Evolutionary conservation across 2,113 vertebrate species (phyloP), one percentile per base, ranked within the genome.

Genomic region (Chloropsis cyanopogon): DNA sequence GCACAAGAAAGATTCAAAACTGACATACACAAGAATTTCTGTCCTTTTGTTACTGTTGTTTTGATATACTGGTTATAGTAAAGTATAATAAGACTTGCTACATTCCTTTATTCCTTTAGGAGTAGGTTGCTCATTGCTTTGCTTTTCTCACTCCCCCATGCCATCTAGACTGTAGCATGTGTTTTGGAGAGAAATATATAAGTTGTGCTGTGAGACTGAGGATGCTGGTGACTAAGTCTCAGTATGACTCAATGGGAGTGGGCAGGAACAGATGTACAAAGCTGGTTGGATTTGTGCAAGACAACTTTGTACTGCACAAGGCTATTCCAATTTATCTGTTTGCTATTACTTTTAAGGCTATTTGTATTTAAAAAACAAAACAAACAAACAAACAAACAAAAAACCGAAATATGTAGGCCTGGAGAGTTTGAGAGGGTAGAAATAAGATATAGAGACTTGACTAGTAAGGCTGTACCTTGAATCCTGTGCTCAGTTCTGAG

Each of bases 181-280:
- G 84, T 87, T 90, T n/a, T 94, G 91, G 92, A 96, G 95, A 90
- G 73, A 88, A 81, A 85, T 52, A 47, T 17, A 3, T 37, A 83
- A 95, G 91, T 80, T 18, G 14, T 12, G 52, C 93, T 87, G 94
- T 85, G 82, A 95, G 97, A 94, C 95, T 92, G 83, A 94, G 12
- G 85, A 90, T 95, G 64, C 88, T 90, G 85, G 91, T 94, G 95
- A 96, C 91, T 93, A 91, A 94, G 91, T 35, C 88, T 94, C 26
- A 0, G 70, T 44, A 79, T 97, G 98, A 97, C 92, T 97, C 98
- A 97, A 76, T 92, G 86, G 28, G 95, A 97, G 97, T 97, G 91
- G 97, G 98, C 82, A 95, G 97, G 23, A 95, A 95, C 97, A 98
- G 97, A 97, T 97, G 97, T 69, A 96, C 72, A 70, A 82, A 88